A percentile compares a stretch with the other conserved stretches of the same genome.
These are phyloP conservation scores for Agrochola lychnidis DNA, from an alignment of 2,888 invertebrate species.

Conservation along the genomic window DNA sequence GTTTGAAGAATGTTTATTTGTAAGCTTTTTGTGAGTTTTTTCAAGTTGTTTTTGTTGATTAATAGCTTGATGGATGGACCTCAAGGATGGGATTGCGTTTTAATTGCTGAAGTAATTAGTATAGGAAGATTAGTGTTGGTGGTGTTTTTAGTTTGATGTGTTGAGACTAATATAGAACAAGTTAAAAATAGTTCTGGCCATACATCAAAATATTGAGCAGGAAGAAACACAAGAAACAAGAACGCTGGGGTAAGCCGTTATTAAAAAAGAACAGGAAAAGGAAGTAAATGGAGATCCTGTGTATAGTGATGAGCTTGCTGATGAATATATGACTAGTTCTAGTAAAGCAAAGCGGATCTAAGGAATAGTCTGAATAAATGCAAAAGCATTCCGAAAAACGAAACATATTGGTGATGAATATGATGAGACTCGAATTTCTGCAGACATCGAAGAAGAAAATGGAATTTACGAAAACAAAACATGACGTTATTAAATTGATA, in stretches of 20 bases:
- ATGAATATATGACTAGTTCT: background rate
- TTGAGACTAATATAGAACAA: background rate
- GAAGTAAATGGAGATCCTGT: background rate
- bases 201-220: background rate
- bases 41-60: constrained; percentile 81
- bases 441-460: constrained; percentile 24
- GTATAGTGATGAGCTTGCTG: background rate
- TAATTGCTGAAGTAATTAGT: constrained; percentile 65
- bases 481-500: constrained; percentile 34
- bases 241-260: too few relatives aligned
- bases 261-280: background rate
- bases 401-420: background rate
- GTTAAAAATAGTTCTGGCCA: background rate
- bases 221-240: background rate
- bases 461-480: constrained; percentile 12
- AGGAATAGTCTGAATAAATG: background rate
- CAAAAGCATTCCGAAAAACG: background rate
- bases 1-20: constrained; percentile 83
- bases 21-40: constrained; percentile 77
- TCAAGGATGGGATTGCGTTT: constrained; percentile 62
- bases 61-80: constrained; percentile 77
- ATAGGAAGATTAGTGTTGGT: constrained; percentile 1
- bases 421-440: background rate
- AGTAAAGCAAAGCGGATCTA: background rate
- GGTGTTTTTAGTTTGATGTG: constrained; percentile 1